Evolutionary conservation across 2,113 vertebrate species (phyloP).

Genomic region (Chaetops frenatus): DNA sequence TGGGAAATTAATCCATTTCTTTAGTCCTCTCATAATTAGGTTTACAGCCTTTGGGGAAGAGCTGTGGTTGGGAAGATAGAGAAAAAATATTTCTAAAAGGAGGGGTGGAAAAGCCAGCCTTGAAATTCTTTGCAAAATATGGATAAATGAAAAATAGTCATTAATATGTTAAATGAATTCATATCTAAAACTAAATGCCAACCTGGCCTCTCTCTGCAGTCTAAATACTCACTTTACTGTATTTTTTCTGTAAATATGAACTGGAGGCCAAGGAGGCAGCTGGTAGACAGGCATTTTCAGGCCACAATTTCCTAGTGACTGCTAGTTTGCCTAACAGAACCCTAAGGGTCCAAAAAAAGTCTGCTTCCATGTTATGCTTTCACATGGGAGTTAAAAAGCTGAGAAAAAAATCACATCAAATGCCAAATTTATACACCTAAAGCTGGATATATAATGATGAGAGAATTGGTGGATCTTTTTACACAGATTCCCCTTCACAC

Average conservation of each 20-base stretch:
- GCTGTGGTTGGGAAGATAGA: background rate
- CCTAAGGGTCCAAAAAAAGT: background rate
- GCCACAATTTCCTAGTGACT: background rate
- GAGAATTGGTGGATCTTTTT: background rate
- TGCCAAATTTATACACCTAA: background rate
- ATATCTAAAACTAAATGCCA: background rate
- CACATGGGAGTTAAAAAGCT: background rate
- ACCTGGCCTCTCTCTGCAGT: background rate
- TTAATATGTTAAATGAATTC: background rate
- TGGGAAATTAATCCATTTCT: background rate
- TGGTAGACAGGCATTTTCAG: background rate
- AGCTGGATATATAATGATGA: background rate
- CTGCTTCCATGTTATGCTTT: background rate
- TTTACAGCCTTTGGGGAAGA: conserved; percentile 18
- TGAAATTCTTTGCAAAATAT: background rate
- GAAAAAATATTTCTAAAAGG: background rate
- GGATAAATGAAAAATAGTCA: background rate
- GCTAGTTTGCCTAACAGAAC: background rate
- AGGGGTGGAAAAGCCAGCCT: background rate
- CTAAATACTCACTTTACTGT: background rate
- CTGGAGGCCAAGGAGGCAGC: background rate
- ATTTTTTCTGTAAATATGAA: background rate
- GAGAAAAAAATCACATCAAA: background rate
- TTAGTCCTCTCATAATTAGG: background rate
- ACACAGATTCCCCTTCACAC: background rate